A percentile compares a stretch with the other conserved stretches of the same genome.
phyloP scores from a whole-genome alignment of 30 jellyfish, hydroid and myxozoan genomes.

The Catostylus mosaicus region DNA sequence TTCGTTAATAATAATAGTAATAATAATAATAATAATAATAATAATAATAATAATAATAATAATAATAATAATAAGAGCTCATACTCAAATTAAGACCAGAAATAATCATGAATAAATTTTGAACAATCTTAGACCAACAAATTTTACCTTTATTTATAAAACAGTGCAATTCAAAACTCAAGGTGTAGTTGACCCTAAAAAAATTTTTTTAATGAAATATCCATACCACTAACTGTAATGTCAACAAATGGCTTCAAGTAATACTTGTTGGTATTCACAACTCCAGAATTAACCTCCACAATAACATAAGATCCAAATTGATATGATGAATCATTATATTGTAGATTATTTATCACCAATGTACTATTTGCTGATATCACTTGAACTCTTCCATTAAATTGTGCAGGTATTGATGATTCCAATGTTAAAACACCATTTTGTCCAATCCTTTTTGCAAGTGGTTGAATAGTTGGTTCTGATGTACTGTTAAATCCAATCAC shows the following conservation, averaged over 20 bases:
- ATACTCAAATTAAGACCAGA: no score
- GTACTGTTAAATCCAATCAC: slow-evolving; percentile 5
- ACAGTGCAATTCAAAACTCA: no score
- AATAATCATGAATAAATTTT: no score
- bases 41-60: no score
- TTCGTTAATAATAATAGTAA: no score
- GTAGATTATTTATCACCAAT: slow-evolving; percentile 20
- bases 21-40: no score
- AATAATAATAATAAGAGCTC: no score
- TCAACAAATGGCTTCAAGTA: slow-evolving; percentile 12
- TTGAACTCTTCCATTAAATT: slow-evolving; percentile 22
- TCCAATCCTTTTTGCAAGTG: slow-evolving; percentile 25
- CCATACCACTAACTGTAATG: slow-evolving; percentile 20
- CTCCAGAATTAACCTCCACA: neutral
- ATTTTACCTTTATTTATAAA: no score
- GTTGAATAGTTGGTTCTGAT: neutral
- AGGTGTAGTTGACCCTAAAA: no score
- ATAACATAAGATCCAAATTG: slow-evolving; percentile 19
- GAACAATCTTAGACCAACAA: no score
- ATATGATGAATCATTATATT: slow-evolving; percentile 26
- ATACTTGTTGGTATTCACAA: neutral
- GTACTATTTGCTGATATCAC: slow-evolving; percentile 42
- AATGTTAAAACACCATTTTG: slow-evolving; percentile 5
- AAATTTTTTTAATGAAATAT: no score
- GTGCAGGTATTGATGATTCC: slow-evolving; percentile 20